Percentiles rank a stretch among this genome's conserved stretches.
Evolutionary conservation across 2,113 vertebrate genomes (phyloP).

Genomic region (Hemiscyllium ocellatum): DNA sequence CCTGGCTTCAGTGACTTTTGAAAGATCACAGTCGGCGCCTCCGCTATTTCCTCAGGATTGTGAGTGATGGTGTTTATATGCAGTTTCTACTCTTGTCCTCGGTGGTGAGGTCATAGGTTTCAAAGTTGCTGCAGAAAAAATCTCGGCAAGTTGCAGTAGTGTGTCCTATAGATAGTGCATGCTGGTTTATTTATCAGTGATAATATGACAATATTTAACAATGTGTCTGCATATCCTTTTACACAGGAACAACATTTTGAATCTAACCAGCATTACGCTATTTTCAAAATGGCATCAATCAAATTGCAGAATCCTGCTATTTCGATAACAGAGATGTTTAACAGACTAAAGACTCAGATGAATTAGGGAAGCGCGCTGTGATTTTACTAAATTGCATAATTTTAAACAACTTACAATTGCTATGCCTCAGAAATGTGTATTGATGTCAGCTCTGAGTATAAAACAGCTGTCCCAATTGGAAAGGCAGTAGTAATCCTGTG

Average conservation of each 20-base stretch:
- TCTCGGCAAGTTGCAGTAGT: neutral
- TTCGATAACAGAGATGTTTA: constrained; percentile 43
- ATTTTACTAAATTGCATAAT: constrained; percentile 40
- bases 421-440: constrained; percentile 43
- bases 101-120: neutral
- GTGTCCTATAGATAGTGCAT: neutral
- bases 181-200: neutral
- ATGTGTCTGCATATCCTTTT: neutral
- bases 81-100: neutral
- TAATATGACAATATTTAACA: neutral
- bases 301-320: neutral
- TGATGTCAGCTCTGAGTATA: constrained; percentile 44
- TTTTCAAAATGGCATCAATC: neutral
- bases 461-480: constrained; percentile 60
- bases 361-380: constrained; percentile 44
- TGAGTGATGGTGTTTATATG: neutral
- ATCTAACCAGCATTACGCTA: neutral
- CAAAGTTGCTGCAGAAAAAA: neutral
- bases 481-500: constrained; percentile 46
- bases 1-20: too few species aligned
- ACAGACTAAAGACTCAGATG: constrained; percentile 41
- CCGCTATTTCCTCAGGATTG: neutral
- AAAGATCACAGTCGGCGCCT: too few species aligned
- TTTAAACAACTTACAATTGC: constrained; percentile 41
- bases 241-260: neutral